These are phyloP conservation scores for Sialia sialis DNA, from an alignment of 2,113 vertebrate species.

Conservation along the genomic window DNA sequence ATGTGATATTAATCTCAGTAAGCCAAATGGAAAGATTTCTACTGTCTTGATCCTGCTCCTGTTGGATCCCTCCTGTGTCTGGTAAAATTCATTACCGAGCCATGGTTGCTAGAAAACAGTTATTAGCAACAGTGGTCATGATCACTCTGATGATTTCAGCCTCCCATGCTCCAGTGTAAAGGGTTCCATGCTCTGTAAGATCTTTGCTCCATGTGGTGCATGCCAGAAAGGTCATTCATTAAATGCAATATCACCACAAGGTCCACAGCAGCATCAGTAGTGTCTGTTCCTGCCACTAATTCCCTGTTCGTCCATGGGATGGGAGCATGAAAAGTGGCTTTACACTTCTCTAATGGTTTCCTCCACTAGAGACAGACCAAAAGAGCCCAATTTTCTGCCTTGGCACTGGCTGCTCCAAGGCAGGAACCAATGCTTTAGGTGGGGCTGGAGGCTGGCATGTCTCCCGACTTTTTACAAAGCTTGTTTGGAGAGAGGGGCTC, in stretches of 20 bases:
- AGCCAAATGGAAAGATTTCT: background rate
- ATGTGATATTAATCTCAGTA: background rate
- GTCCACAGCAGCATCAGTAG: background rate
- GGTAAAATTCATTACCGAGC: background rate
- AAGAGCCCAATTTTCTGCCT: background rate
- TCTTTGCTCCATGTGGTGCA: background rate
- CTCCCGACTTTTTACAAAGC: background rate
- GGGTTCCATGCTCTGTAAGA: background rate
- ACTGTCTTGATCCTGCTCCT: background rate
- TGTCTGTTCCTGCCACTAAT: background rate
- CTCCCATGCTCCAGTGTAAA: background rate
- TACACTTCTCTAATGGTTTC: background rate
- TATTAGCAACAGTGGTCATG: background rate
- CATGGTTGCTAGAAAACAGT: background rate
- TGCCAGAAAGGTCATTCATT: background rate
- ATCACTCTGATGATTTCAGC: background rate
- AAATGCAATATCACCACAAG: background rate
- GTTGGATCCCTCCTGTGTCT: background rate
- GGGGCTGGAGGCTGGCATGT: background rate
- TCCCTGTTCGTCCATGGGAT: background rate
- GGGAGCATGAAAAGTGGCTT: background rate
- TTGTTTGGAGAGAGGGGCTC: background rate
- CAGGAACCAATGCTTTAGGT: background rate
- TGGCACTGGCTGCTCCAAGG: background rate
- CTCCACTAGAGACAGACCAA: background rate